Percentiles rank a stretch among this genome's conserved stretches.
phyloP scores from a whole-genome alignment of 2,888 invertebrate genomes.

The Caenorhabditis wallacei region DNA sequence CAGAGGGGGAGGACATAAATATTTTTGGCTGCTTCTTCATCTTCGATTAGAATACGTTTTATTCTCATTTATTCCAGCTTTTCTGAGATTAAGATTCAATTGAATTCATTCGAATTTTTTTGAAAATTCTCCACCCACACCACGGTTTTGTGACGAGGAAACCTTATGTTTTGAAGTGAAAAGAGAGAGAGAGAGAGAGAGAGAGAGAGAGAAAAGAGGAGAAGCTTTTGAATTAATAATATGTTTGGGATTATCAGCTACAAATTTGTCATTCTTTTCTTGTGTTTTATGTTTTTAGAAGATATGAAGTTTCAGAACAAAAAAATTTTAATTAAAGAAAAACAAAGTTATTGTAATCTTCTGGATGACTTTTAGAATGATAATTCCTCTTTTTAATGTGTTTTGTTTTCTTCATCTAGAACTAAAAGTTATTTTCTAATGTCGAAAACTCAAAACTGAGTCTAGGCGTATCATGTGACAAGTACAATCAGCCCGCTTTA shows the following conservation, averaged over 20 bases:
- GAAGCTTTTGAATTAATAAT: constrained; percentile 49
- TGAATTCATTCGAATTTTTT: constrained; percentile 8
- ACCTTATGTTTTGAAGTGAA: constrained; percentile 11
- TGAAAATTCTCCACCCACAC: not conserved
- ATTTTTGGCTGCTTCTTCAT: constrained; percentile 36
- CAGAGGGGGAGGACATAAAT: constrained; percentile 36
- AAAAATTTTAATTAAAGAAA: not conserved
- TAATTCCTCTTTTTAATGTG: no score
- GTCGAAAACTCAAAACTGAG: no score
- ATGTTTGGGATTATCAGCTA: constrained; percentile 56
- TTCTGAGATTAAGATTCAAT: constrained; percentile 24
- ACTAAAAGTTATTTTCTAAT: no score
- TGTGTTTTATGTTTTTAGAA: constrained; percentile 31
- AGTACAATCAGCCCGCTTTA: no score
- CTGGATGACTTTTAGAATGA: no score
- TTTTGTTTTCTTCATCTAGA: no score
- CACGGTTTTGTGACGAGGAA: constrained; percentile 3
- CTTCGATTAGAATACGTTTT: constrained; percentile 31
- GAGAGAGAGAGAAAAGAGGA: constrained; percentile 12
- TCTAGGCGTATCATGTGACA: no score
- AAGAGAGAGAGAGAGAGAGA: not conserved
- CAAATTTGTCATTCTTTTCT: constrained; percentile 32
- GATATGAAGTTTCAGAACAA: constrained; percentile 1
- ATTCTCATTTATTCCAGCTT: constrained; percentile 1
- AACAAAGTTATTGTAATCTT: not conserved